Evolutionary conservation across 2,888 invertebrate genomes (phyloP), one percentile per base, ranked within the genome.

Genomic region (Selenia dentaria): DNA sequence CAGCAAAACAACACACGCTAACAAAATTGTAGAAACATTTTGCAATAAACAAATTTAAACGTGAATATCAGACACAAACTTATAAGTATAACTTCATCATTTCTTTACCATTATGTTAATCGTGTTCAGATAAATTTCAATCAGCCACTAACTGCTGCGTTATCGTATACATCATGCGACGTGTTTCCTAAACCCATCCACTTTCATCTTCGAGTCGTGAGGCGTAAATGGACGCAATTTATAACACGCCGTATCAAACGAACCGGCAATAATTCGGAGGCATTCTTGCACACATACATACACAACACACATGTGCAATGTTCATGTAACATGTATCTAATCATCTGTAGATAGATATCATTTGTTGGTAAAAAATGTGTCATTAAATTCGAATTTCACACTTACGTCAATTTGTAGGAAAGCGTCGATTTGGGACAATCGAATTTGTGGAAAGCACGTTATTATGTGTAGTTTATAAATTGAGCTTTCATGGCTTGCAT

Each of bases 191-290:
- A 38, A 49, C 12, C 34, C 47, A 36, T 43, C 41, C 32, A 56
- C 58, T 59, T 59, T 56, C 59, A 51, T 56, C 48, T 38, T 20
- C 29, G 18, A 43, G 20, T 83, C 84, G 85, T 85, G 83, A 80
- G 70, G 54, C 65, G 72, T 74, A 80, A 83, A 83, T 83, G 74
- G 68, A 59, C 46, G 61, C 72, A 64, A 85, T 84, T 83, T 83
- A 80, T 82, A 72, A 80, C 69, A 64, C 63, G 58, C 57, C 50
- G 56, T 73, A 70, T 77, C 77, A 76, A 78, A 77, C 72, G 69
- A 67, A 65, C 65, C 73, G 70, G 57, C 57, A 48, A 58, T 75
- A 71, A 75, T 71, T 73, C 63, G 71, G 67, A 62, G 51, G 64
- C 55, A 57, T 58, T 57, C 57, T 54, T 45, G 47, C 57, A 49